Base-by-base conservation (phyloP, 2,888 invertebrate genomes). In the Apamea crenata region DNA sequence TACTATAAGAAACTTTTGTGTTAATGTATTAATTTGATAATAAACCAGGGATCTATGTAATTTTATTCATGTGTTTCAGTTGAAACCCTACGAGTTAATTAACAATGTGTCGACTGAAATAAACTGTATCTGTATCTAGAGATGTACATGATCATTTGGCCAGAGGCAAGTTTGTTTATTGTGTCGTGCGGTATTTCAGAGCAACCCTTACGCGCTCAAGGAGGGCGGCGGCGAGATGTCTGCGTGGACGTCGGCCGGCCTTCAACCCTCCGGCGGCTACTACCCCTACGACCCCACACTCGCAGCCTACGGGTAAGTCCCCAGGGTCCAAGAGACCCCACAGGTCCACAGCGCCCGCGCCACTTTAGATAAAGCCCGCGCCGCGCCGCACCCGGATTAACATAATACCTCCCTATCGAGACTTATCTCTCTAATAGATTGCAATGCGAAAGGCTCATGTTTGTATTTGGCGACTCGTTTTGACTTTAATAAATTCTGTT, bases 201-300 rank as follows among this genome's bases (percentile, higher is more conserved):
- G 99, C 95, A 99, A 99, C 97, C 99, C 99, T 89, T 99, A 99
- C 96, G 98, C 98, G 91, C 97, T 99, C 95, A 99, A 99, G 97
- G 98, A 98, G 95, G 97, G 98, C 92, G 98, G 98, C 92, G 98
- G 98, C 77, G 99, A 99, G 95, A 99, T 99, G 98, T 98, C 98
- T 85, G 98, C 99, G 91, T 99, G 99, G 99, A 98, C 99, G 91
- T 98, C 98, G 86, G 98, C 99, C 83, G 98, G 99, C 84, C 97
- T 99, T 80, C 99, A 99, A 96, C 98, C 99, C 93, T 98, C 99
- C 88, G 98, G 99, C 87, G 99, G 98, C 93, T 99, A 99, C 97
- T 99, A 99, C 97, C 98, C 99, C 89, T 99, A 99, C 97, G 99
- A 99, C 97, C 99, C 99, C 82, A 98, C 99, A 96, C 97, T 98